Base-by-base conservation (phyloP, 2,888 invertebrate species). In the Drosophila suboccidentalis region DNA sequence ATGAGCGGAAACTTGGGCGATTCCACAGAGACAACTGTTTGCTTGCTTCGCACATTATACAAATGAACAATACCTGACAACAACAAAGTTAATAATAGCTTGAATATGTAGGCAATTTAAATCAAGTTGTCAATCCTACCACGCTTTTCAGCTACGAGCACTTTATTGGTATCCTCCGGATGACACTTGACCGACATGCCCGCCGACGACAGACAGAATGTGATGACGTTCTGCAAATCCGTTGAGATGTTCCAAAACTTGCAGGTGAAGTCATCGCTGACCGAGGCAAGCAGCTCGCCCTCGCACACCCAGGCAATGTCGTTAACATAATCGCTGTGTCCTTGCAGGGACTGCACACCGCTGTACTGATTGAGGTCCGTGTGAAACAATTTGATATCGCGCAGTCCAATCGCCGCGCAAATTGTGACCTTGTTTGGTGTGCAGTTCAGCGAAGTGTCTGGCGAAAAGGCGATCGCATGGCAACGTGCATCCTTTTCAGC, bases 221-320 rank as follows among this genome's bases (percentile, higher is more conserved):
- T 94, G 5, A 94, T 93, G 26, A 94, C 91, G 79, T 94, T 94
- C 75, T 94, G 93, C 67, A 93, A 93, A 69, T 93, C 92, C 39
- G 93, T 92, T 34, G 94, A 93, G 9, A 93, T 93, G 39, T 80
- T 87, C 96, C 96, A 96, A 32, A 97, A 92, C 83, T 94, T 94
- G 83, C 96, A 96, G 0, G 95, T 95, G 75, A 95, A 94, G 91
- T 97, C 96, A 92, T 97, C 96, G 78, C 96, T 95, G 1, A 95
- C 95, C n/a, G 96, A 96, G 15, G 95, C 96, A 57, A 97, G 90
- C 78, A 94, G 94, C 63, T 94, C 94, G 29, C 96, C 96, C 63
- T 95, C 95, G 13, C 95, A 94, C 84, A 96, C 96, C 93, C 95
- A 96, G 10, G 94, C 93, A 19, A 96, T 91, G 72, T 94, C 94